phyloP scores from a whole-genome alignment of 1,140 invertebrate genomes.

The Sipha flava region DNA sequence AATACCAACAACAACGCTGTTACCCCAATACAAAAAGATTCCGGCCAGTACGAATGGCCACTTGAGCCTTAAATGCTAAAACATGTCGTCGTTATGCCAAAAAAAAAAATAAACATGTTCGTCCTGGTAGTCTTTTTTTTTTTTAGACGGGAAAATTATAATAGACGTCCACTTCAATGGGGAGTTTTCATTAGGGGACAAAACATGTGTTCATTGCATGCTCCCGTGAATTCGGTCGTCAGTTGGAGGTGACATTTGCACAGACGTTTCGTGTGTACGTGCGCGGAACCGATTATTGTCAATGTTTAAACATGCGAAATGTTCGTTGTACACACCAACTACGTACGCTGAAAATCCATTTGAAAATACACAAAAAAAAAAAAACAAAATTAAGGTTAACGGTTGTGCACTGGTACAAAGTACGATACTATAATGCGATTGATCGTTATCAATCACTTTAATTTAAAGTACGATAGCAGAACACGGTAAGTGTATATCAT shows the following conservation, averaged over 20 bases:
- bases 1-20: not conserved
- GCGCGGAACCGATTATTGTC: not conserved
- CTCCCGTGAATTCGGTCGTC: not conserved
- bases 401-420: not conserved
- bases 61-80: constrained; percentile 12
- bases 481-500: no score
- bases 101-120: not conserved
- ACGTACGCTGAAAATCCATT: no score
- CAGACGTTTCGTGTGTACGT: not conserved
- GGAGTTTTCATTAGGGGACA: constrained; percentile 7
- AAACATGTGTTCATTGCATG: constrained; percentile 25
- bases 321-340: not conserved
- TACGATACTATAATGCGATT: no score
- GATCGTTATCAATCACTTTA: no score
- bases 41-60: constrained; percentile 1
- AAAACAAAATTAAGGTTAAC: not conserved
- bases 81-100: constrained; percentile 8
- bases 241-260: constrained; percentile 25
- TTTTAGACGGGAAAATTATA: constrained; percentile 5
- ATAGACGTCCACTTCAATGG: not conserved
- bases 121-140: not conserved
- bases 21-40: constrained; percentile 8
- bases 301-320: constrained; percentile 8
- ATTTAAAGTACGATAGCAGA: no score
- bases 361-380: not conserved